Evolutionary conservation across 1,140 invertebrate species (phyloP).

Genomic region (Chlorops oryzae): DNA sequence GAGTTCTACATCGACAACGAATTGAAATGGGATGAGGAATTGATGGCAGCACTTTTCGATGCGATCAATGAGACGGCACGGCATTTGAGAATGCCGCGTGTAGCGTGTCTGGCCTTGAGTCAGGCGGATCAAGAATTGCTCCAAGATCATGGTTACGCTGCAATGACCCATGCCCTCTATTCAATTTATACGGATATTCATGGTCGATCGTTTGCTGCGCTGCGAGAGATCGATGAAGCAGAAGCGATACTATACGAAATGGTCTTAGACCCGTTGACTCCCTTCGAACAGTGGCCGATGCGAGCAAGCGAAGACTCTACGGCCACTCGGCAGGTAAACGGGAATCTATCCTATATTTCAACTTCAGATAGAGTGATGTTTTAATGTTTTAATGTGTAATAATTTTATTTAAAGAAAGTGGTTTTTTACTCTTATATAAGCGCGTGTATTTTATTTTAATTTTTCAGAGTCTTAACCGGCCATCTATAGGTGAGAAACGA

Average conservation of each 20-base stretch:
- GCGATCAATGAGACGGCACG: conserved; percentile 4
- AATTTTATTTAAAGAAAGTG: too few relatives aligned
- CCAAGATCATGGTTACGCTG: not conserved
- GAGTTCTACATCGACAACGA: not conserved
- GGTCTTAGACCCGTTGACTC: not conserved
- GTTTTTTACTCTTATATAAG: too few relatives aligned
- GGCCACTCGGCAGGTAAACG: too few relatives aligned
- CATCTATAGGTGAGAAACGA: too few relatives aligned
- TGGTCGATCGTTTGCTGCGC: conserved; percentile 6
- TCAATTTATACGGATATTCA: conserved; percentile 3
- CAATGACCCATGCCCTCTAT: conserved; percentile 5
- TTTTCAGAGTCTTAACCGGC: too few relatives aligned
- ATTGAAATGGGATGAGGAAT: not conserved
- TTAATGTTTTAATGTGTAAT: too few relatives aligned
- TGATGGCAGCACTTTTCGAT: conserved; percentile 2
- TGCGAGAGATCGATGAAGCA: conserved; percentile 12
- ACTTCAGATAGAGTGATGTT: too few relatives aligned
- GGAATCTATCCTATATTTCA: too few relatives aligned
- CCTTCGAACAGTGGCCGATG: too few relatives aligned
- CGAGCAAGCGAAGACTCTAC: too few relatives aligned
- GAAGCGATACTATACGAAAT: conserved; percentile 6
- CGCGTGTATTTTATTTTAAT: too few relatives aligned
- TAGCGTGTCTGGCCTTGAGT: not conserved
- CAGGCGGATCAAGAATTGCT: not conserved
- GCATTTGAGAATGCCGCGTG: conserved; percentile 10